A percentile compares a stretch with the other conserved stretches of the same genome.
phyloP scores from a whole-genome alignment of 2,888 invertebrate species.

The Nebria salina region DNA sequence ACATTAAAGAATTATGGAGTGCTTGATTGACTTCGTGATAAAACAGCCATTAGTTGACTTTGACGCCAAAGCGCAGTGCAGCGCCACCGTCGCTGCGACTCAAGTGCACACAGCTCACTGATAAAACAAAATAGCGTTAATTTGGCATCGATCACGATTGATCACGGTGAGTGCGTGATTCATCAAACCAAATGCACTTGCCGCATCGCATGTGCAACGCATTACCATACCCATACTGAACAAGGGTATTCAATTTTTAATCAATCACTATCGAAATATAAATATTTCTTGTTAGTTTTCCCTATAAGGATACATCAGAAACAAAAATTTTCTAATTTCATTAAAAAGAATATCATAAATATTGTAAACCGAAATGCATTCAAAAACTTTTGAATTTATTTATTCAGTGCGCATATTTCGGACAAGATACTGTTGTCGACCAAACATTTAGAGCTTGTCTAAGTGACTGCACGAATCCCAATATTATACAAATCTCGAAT shows the following conservation, averaged over 20 bases:
- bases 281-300: neutral
- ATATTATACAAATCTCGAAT: slow-evolving; percentile 20
- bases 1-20: too few relatives aligned
- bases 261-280: neutral
- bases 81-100: neutral
- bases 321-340: too few relatives aligned
- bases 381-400: neutral
- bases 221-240: neutral
- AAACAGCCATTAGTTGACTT: neutral
- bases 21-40: neutral
- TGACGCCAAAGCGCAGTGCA: neutral
- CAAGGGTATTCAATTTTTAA: neutral
- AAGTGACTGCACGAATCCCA: slow-evolving; percentile 11
- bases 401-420: neutral
- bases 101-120: neutral
- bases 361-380: neutral
- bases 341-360: neutral
- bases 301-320: neutral
- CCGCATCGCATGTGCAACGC: neutral
- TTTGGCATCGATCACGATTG: neutral
- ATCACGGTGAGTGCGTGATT: neutral
- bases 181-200: neutral
- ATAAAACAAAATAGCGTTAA: neutral
- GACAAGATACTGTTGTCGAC: neutral
- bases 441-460: slow-evolving; percentile 1